phyloP scores from a whole-genome alignment of 2,113 vertebrate species.

The Plestiodon gilberti region DNA sequence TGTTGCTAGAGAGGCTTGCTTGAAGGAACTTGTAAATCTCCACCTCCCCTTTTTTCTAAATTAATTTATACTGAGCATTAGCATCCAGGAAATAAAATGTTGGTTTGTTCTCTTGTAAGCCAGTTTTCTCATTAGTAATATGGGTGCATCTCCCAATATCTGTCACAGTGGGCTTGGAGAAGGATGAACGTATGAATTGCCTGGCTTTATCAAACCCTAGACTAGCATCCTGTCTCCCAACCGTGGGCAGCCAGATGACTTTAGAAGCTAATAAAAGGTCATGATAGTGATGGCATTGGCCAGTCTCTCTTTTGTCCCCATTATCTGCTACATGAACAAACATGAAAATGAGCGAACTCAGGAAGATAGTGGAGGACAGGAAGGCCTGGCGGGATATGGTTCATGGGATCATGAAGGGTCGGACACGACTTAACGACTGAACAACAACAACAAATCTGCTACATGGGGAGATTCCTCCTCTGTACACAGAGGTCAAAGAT shows the following conservation, averaged over 20 bases:
- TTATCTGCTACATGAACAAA: neutral
- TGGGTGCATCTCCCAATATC: neutral
- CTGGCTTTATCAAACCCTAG: too few relatives aligned
- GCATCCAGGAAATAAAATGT: neutral
- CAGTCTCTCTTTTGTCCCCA: neutral
- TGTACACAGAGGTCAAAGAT: neutral
- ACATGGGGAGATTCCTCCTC: neutral
- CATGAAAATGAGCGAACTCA: too few relatives aligned
- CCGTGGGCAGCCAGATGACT: too few relatives aligned
- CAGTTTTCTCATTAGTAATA: neutral
- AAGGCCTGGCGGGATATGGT: too few relatives aligned
- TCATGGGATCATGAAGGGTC: too few relatives aligned
- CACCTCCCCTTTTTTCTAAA: neutral
- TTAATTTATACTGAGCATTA: neutral
- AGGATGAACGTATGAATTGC: too few relatives aligned
- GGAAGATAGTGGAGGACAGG: too few relatives aligned
- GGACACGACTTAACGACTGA: too few relatives aligned
- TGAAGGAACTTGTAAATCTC: neutral
- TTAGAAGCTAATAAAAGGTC: too few relatives aligned
- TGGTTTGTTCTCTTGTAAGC: neutral
- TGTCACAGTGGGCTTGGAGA: neutral
- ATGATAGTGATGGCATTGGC: too few relatives aligned
- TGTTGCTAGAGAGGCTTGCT: neutral
- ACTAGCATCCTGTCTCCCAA: too few relatives aligned
- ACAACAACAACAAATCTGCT: too few relatives aligned